Evolutionary conservation across 2,113 vertebrate species (phyloP), one percentile per base, ranked within the genome.

Genomic region (Callocephalon fimbriatum): DNA sequence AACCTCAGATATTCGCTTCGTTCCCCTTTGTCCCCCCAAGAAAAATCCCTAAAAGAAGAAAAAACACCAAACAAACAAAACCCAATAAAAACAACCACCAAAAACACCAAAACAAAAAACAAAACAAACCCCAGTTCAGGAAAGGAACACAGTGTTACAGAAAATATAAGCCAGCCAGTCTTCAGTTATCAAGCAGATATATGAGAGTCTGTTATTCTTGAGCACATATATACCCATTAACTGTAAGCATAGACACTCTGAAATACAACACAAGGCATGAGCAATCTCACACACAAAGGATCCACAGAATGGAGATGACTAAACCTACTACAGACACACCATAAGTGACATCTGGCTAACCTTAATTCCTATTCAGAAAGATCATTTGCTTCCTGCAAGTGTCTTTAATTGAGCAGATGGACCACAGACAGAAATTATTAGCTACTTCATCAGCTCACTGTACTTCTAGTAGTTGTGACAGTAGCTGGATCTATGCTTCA

Each of bases 221-320:
- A 54, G 22, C n/a, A 61, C 59, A 53, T 29, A 72, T 53, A 31
- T 31, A 47, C 72, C 22, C 32, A 59, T 66, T 47, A 31, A 59
- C 48, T 45, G 9, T 17, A 81, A 71, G 15, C 6, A 59, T 26
- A 35, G 3, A 27, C 14, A 31, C 12, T 29, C n/a, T 37, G 32
- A 77, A 73, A 65, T 6, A 68, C 10, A 38, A 20, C 22, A 59
- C 23, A 73, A 59, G 63, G 48, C 17, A 62, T 1, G 2, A 67
- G 31, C 20, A 6, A 21, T 63, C 77, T 74, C 45, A 51, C 21
- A 70, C 13, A 65, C 9, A 26, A 71, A 76, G 32, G 32, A 56
- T 32, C 22, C 26, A 35, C 0, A 0, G 29, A 53, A 45, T 1
- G 2, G 12, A 61, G 17, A 31, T 47, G 16, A 58, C 40, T 65